These are phyloP conservation scores for Clarias pachynema DNA, from an alignment of 2,797 vertebrate species.

Conservation along the genomic window DNA sequence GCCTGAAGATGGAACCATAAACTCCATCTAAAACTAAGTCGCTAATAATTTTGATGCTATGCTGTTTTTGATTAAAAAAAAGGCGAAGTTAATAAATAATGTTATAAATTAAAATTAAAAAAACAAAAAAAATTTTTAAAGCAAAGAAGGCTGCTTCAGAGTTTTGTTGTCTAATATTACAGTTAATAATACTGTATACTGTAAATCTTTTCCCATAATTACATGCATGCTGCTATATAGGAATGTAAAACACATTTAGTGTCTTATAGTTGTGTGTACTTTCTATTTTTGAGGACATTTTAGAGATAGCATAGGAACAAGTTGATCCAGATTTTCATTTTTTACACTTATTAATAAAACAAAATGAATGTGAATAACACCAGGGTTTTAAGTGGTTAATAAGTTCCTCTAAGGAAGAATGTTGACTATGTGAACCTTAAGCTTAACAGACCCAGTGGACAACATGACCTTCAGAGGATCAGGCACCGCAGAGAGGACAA, in stretches of 20 bases:
- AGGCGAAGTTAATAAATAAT: background rate
- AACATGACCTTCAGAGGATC: background rate
- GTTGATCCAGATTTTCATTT: background rate
- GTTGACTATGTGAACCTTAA: background rate
- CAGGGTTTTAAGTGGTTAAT: background rate
- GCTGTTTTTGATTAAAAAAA: background rate
- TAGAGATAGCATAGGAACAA: background rate
- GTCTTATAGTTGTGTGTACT: background rate
- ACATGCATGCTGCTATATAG: background rate
- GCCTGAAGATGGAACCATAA: background rate
- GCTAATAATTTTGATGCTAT: background rate
- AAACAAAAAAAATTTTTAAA: no score
- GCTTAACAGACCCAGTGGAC: background rate
- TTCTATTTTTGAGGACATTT: background rate
- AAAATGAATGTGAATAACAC: background rate
- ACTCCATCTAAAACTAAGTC: background rate
- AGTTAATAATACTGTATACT: background rate
- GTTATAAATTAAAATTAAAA: background rate
- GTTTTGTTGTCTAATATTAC: background rate
- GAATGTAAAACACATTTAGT: background rate
- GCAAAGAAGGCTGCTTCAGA: background rate
- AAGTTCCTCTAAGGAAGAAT: background rate
- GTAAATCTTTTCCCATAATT: background rate
- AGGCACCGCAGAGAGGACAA: conserved; percentile 25
- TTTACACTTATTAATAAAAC: background rate